Percentiles rank a stretch among this genome's conserved stretches.
These are phyloP conservation scores for Dasypogon diadema DNA, from an alignment of 2,888 invertebrate genomes.

Conservation along the genomic window DNA sequence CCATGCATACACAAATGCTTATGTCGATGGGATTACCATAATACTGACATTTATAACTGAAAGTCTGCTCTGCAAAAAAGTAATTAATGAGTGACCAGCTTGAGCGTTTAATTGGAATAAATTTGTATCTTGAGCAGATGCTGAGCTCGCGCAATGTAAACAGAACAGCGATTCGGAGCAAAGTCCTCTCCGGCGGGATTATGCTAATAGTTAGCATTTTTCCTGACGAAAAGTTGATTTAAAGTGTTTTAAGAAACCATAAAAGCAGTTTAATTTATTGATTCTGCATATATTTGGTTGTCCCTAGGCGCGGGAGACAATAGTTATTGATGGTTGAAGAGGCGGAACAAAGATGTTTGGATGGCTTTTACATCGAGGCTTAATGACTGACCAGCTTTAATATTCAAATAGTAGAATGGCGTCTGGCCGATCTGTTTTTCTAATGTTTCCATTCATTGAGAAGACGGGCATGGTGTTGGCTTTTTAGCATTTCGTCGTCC, in stretches of 20 bases:
- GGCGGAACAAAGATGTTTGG: constrained; percentile 10
- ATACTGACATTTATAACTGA: constrained; percentile 38
- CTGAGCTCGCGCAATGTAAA: constrained; percentile 6
- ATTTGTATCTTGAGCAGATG: constrained; percentile 38
- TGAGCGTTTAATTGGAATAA: constrained; percentile 32
- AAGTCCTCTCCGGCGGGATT: background rate
- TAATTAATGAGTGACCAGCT: constrained; percentile 40
- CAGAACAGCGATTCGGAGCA: background rate
- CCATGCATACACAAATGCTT: constrained; percentile 33
- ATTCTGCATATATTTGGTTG: constrained; percentile 16
- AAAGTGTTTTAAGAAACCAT: constrained; percentile 17
- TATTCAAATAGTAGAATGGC: background rate
- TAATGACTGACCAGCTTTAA: background rate
- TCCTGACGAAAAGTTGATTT: constrained; percentile 22
- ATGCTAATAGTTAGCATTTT: constrained; percentile 38
- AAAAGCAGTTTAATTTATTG: background rate
- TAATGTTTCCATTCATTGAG: background rate
- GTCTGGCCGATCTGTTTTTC: background rate
- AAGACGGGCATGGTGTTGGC: background rate
- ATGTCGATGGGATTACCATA: constrained; percentile 40
- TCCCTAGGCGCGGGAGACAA: background rate
- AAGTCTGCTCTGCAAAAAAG: constrained; percentile 21
- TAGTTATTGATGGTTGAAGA: constrained; percentile 13
- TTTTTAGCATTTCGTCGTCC: background rate
- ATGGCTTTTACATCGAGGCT: background rate